Evolutionary conservation across 2,113 vertebrate genomes (phyloP), one percentile per base, ranked within the genome.

Genomic region (Aptenodytes forsteri): DNA sequence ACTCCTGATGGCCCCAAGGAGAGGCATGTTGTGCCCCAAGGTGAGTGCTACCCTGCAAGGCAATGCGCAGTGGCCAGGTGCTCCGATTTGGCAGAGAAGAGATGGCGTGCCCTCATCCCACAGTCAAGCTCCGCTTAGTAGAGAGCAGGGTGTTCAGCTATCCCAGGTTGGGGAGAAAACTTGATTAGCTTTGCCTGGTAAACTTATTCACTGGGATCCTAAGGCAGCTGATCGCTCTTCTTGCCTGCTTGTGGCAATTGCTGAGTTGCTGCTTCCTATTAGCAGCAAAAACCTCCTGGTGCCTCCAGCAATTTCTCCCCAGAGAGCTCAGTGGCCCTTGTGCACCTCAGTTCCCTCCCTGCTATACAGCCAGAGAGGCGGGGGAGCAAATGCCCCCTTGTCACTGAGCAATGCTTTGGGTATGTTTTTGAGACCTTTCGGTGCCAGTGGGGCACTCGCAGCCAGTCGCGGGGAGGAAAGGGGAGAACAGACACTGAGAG

Each of bases 301-400:
- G 27, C 18, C 54, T 87, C 47, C 61, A 65, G 20, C 26, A 78
- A 27, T 59, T 87, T 78, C 25, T 82, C 13, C 38, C 61, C 25
- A 27, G 23, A 64, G 25, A 54, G 16, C 40, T 83, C 42, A 46
- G 46, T 4, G 34, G 16, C 17, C 29, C 20, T 38, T 10, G 7
- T 7, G n/a, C 0, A 0, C 9, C 23, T 18, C 0, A 0, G 16
- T 70, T 25, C 17, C 15, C 69, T 70, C 46, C 58, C 59, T 62
- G 46, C 30, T 78, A 20, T 32, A 6, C 34, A 62, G 54, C 29
- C 81, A 94, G 46, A n/a, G 34, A 42, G 20, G 30, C 38, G 66
- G 22, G 29, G n/a, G 16, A 72, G 19, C 9, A 75, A 93, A 92
- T 34, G 4, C 2, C 11, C 20, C 20, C 17, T 22, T 17, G 10